Conservation (phyloP, 2,113 vertebrate species). For the Muntiacus reevesi region DNA sequence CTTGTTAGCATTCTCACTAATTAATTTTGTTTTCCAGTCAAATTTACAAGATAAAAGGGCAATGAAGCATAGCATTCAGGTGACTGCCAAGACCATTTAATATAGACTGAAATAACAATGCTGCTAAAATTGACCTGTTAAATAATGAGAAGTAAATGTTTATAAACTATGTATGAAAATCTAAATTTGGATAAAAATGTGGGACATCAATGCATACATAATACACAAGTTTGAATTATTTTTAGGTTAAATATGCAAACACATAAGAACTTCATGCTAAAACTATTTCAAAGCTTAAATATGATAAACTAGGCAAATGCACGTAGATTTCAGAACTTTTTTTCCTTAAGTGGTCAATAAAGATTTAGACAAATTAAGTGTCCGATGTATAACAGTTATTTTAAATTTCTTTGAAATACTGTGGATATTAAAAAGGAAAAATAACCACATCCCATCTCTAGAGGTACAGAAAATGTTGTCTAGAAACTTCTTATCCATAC, state of each 20-base stretch:
- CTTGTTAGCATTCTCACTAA: not conserved
- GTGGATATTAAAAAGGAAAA: not conserved
- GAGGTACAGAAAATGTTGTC: not conserved
- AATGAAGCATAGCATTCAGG: not conserved
- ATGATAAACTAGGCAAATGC: not conserved
- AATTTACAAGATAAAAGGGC: constrained; percentile 17
- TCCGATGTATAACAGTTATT: not conserved
- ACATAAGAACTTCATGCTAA: not conserved
- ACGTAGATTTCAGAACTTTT: not conserved
- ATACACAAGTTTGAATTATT: not conserved
- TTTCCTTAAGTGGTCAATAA: not conserved
- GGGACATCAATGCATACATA: not conserved
- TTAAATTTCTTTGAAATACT: not conserved
- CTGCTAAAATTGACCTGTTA: not conserved
- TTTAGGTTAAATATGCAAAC: not conserved
- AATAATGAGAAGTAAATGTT: not conserved
- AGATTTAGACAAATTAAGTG: not conserved
- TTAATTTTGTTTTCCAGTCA: not conserved
- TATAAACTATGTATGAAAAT: not conserved
- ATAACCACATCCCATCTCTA: not conserved
- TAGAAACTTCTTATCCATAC: not conserved
- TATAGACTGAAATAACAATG: not conserved
- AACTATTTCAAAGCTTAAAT: constrained; percentile 5
- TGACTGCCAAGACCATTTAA: not conserved
- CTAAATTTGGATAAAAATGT: not conserved